A percentile compares a stretch with the other conserved stretches of the same genome.
Evolutionary conservation across 2,797 vertebrate genomes (phyloP).

Genomic region (Tenualosa thibaudeaui): DNA sequence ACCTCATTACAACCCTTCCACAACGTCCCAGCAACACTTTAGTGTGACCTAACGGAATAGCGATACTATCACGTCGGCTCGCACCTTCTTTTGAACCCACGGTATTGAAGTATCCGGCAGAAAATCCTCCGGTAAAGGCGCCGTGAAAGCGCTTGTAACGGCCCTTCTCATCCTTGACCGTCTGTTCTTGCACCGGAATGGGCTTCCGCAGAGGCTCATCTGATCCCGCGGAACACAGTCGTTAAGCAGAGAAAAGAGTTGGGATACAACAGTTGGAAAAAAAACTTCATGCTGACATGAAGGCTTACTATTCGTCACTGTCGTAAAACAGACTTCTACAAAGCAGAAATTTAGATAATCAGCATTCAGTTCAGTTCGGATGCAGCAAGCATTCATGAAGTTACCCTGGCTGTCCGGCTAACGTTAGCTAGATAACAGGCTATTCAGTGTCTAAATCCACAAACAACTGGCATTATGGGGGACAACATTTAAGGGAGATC

Average conservation of each 20-base stretch:
- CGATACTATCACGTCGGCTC: conserved; percentile 1
- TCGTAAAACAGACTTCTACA: background rate
- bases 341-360: background rate
- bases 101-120: conserved; percentile 94
- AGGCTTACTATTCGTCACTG: too few species aligned
- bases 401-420: background rate
- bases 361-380: background rate
- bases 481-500: background rate
- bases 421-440: background rate
- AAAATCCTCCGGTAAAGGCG: conserved; percentile 95
- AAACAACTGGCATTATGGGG: background rate
- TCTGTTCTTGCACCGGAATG: conserved; percentile 89
- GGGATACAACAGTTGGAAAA: too few species aligned
- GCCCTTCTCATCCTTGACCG: conserved; percentile 91
- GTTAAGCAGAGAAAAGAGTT: too few species aligned
- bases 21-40: background rate
- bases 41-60: background rate
- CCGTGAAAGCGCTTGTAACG: conserved; percentile 91
- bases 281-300: too few species aligned
- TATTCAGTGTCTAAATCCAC: background rate
- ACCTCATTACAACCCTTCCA: background rate
- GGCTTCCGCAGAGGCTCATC: conserved; percentile 87
- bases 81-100: conserved; percentile 95
- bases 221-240: conserved; percentile 48
- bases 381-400: background rate